Evolutionary conservation across 2,113 vertebrate species (phyloP), one percentile per base, ranked within the genome.

Genomic region (Cebidichthys violaceus): DNA sequence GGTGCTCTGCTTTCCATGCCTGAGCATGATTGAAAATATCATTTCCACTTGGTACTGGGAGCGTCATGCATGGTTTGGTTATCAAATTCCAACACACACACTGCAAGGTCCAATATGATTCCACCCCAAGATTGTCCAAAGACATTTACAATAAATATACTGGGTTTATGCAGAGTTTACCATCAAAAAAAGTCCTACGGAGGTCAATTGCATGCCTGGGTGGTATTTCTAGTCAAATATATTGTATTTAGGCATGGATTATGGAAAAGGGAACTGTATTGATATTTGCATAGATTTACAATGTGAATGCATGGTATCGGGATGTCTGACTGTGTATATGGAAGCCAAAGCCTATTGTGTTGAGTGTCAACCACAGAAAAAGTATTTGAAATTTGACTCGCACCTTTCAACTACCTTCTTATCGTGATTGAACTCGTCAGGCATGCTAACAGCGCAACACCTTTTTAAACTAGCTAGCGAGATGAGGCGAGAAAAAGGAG

Each of bases 21-120:
- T 72, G 81, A 74, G 82, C 61, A 24, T 83, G 86, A 91, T 89
- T 88, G 90, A 72, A 92, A 93, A 92, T 89, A 90, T 87, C 33
- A 88, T 92, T 91, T 92, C 72, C 83, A 86, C 90, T 92, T 86
- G 75, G 75, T 50, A 85, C 83, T 75, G 75, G 71, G 66, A 90
- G 87, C 70, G 54, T 90, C 86, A 85, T 73, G 84, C 88, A 79
- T 83, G 84, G 89, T 78, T 86, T 78, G 75, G 85, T 89, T 92
- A 89, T 92, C 89, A 90, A 92, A 92, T 92, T 91, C 81, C 89
- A 85, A 77, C 90, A 91, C 89, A 91, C 89, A 85, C 82, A 85
- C 82, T 70, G 75, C 39, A 67, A 81, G 69, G 83, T 84, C 74
- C 83, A 74, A 86, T 90, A 64, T 79, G 81, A 92, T 91, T 83